A percentile compares a stretch with the other conserved stretches of the same genome.
These are phyloP conservation scores for Drosophila simulans DNA, from an alignment of 1,140 invertebrate genomes.

Conservation along the genomic window DNA sequence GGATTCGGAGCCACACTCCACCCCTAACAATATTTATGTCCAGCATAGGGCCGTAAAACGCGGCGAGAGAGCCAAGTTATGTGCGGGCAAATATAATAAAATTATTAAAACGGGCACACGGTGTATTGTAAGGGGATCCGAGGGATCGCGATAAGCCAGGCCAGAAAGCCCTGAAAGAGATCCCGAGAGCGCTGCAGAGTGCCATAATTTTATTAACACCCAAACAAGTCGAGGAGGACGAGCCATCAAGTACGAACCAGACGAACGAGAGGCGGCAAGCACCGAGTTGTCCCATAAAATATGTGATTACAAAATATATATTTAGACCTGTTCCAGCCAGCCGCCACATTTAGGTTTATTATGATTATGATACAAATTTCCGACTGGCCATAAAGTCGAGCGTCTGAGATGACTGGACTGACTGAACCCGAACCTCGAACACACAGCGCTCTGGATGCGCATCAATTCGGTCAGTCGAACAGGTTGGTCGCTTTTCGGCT, in stretches of 20 bases:
- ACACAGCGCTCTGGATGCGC: conserved; percentile 27
- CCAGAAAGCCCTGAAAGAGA: neutral
- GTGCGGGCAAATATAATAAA: conserved; percentile 77
- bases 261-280: conserved; percentile 20
- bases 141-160: conserved; percentile 49
- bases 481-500: conserved; percentile 65
- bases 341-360: conserved; percentile 64
- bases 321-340: conserved; percentile 59
- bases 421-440: conserved; percentile 1
- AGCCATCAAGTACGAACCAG: conserved; percentile 21
- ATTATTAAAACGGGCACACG: conserved; percentile 69
- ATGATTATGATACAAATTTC: conserved; percentile 77
- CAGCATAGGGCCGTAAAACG: conserved; percentile 55
- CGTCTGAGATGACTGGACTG: neutral
- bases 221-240: conserved; percentile 41
- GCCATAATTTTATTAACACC: conserved; percentile 79
- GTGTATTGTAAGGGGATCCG: conserved; percentile 62
- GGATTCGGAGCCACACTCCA: conserved; percentile 2
- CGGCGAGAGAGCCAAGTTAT: conserved; percentile 58
- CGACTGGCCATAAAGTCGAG: conserved; percentile 49
- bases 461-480: conserved; percentile 78
- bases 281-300: conserved; percentile 75
- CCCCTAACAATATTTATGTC: conserved; percentile 61
- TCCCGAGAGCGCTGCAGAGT: conserved; percentile 41
- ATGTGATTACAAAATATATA: conserved; percentile 79